phyloP scores from a whole-genome alignment of 2,888 invertebrate species.

The Drosophila neonasuta region DNA sequence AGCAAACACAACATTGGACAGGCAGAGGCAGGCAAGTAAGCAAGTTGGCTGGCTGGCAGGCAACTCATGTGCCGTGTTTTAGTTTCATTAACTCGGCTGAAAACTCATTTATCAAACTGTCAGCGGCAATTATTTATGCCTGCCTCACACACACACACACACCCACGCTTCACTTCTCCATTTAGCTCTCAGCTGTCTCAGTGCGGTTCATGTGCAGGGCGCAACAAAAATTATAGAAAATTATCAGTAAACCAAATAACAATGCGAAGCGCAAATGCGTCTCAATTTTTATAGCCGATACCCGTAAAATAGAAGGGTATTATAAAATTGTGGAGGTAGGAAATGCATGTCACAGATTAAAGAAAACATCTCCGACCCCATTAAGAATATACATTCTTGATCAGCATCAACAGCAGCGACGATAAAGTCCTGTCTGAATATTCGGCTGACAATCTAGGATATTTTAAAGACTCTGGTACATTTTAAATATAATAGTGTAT shows the following conservation, averaged over 20 bases:
- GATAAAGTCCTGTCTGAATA: no score
- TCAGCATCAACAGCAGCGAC: no score
- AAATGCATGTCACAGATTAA: no score
- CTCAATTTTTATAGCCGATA: slow-evolving; percentile 4
- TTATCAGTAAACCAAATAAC: slow-evolving; percentile 37
- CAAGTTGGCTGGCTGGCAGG: slow-evolving; percentile 9
- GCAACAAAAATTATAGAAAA: slow-evolving; percentile 56
- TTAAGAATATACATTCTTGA: no score
- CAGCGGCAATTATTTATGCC: slow-evolving; percentile 74
- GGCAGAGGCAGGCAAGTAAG: slow-evolving; percentile 13
- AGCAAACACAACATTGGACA: slow-evolving; percentile 15
- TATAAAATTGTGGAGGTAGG: no score
- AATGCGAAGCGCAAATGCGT: slow-evolving; percentile 17
- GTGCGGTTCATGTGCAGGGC: slow-evolving; percentile 38
- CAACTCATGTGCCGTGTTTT: slow-evolving; percentile 66
- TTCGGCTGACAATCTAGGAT: no score
- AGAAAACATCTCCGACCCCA: no score
- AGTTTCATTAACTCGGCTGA: slow-evolving; percentile 72
- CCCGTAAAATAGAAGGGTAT: no score
- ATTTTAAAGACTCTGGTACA: no score
- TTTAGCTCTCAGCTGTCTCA: background rate
- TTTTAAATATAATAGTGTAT: no score
- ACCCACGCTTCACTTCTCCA: background rate
- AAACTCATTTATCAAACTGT: slow-evolving; percentile 76
- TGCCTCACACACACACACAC: background rate